Evolutionary conservation across 2,797 vertebrate species (phyloP), one percentile per base, ranked within the genome.

Genomic region (Hipposideros larvatus): DNA sequence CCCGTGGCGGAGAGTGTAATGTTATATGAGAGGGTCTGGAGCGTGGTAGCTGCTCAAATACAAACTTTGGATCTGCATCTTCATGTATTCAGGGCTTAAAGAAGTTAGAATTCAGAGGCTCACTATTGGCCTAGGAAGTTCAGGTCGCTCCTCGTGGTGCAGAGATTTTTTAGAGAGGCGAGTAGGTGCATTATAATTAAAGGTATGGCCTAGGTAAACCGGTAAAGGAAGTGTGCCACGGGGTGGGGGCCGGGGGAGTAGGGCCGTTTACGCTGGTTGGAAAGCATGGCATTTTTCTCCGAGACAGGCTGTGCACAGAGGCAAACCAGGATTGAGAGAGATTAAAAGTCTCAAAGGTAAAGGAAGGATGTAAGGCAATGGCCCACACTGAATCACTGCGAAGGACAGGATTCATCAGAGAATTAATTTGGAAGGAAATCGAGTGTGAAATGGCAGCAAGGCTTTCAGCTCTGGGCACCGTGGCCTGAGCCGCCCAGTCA

Each of bases 371-470:
- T 94, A 59, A 90, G 87, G 94, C 95, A 96, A 90, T 53, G 74
- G 92, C 66, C 71, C 41, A 16, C 41, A 1, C 80, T 85, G 93
- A 86, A 93, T 97, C 91, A 57, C 57, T 57, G 96, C 77, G 88
- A 78, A 97, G 96, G 95, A 97, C 90, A 92, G 93, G 65, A 83
- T 92, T 96, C 96, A 93, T 95, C 94, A 95, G 95, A 95, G 97
- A 97, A 95, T 95, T 97, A 89, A 97, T 97, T 93, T 94, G 96
- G 96, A 95, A 96, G 95, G 96, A 97, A 97, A 94, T 68, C 90
- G 94, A 96, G 96, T 97, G 95, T 97, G 97, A 97, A 96, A 95
- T 93, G 92, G 93, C 93, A 95, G 84, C 31, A 22, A 87, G 94
- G 79, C 93, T 93, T 94, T 96, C 94, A 80, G 41, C 78, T 91